Evolutionary conservation across 2,888 invertebrate species (phyloP), one percentile per base, ranked within the genome.

Genomic region (Physocephala rufipes): DNA sequence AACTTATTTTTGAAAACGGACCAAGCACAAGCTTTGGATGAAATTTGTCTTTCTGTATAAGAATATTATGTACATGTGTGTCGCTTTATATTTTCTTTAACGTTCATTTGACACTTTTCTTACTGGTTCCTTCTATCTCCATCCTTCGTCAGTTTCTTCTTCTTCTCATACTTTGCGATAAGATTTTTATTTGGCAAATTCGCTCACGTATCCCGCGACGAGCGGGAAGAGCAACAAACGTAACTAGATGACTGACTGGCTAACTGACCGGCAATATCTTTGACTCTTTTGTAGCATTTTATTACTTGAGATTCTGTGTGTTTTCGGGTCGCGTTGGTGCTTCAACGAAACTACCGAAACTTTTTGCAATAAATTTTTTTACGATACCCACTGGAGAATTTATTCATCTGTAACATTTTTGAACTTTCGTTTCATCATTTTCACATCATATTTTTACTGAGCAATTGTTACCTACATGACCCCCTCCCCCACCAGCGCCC

Each of bases 341-440:
- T 26, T 21, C 59, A 21, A 13, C 59, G 58, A 58, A 59, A 24
- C 24, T 26, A 28, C 1, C 24, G 16, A n/a, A n/a, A n/a, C n/a
- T n/a, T n/a, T 15, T 24, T 16, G 59, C 15, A 28, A 65, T 65
- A 65, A 65, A 65, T 65, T 65, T 51, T 9, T 65, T n/a, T n/a
- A n/a, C n/a, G n/a, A n/a, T n/a, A n/a, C 65, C n/a, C 16, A 28
- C 49, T 65, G 49, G 51, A 65, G 51, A 66, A 53, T 66, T 53
- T 66, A 51, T 19, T 53, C 51, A 1, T 21, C 53, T 53, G 51
- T 53, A 36, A 66, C 26, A 51, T 66, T 66, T 51, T 51, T 16
- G 62, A 15, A 45, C 45, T 62, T 62, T 43, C 7, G 21, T 62
- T 45, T n/a, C 45, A 62, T 62, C n/a, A n/a, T n/a, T n/a, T 62